These are phyloP conservation scores for Dromaius novaehollandiae DNA, from an alignment of 2,113 vertebrate species.

Conservation along the genomic window DNA sequence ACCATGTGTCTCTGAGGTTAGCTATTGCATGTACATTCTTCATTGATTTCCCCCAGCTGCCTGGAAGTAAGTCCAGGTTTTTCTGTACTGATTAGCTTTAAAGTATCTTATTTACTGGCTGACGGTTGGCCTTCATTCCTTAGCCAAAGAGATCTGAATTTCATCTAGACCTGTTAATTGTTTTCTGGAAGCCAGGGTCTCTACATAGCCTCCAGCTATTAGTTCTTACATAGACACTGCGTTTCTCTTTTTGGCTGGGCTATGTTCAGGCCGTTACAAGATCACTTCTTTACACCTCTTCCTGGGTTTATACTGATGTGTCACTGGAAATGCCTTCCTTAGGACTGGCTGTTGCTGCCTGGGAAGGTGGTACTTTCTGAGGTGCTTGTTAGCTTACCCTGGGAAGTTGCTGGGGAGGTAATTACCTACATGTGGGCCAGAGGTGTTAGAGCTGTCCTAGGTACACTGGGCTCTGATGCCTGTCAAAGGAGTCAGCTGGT, in stretches of 20 bases:
- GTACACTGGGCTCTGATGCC: background rate
- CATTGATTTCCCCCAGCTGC: background rate
- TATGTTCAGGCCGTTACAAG: background rate
- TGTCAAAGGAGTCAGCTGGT: background rate
- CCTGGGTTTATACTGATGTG: background rate
- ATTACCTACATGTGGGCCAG: background rate
- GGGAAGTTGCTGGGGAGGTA: background rate
- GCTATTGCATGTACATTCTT: background rate
- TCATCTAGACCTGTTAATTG: background rate
- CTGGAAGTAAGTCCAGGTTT: background rate
- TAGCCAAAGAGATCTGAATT: background rate
- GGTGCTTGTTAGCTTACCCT: background rate
- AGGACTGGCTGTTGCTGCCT: background rate
- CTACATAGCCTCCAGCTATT: background rate
- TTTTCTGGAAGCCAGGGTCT: background rate
- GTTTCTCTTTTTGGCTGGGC: background rate
- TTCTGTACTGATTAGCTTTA: background rate
- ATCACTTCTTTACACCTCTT: background rate
- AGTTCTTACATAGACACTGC: background rate
- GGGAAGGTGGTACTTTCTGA: background rate
- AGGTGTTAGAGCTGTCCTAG: accelerated
- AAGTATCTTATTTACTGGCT: background rate
- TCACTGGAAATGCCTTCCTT: background rate
- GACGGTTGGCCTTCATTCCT: background rate
- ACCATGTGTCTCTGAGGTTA: background rate